Evolutionary conservation across 2,888 invertebrate genomes (phyloP), one percentile per base, ranked within the genome.

Genomic region (Leptothorax acervorum): DNA sequence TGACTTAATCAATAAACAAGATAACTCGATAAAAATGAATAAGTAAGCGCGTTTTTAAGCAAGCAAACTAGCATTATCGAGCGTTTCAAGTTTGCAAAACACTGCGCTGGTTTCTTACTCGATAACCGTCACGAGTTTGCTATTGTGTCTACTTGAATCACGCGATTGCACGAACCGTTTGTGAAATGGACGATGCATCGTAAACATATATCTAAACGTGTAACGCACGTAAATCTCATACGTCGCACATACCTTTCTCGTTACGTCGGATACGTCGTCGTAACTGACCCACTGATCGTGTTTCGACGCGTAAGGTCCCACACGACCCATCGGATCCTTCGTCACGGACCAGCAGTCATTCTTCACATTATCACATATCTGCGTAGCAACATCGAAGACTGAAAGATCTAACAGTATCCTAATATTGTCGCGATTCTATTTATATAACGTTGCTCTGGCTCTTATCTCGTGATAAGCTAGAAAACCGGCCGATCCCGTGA

Each of bases 261-360:
- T 97, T 95, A 97, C 98, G 62, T 97, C 97, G n/a, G 96, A 93
- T 1, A 93, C 95, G 92, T 99, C 98, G 93, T 99, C 99, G 92
- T 96, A 99, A 1, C 98, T 97, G 42, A 98, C 98, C 98, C 99
- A 99, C 93, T 99, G 98, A 92, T 97, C 97, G 68, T 97, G 98
- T 92, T 97, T 97, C 92, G 97, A 97, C 0, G 98, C 98, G 91
- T 97, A 98, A 0, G 98, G 98, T 9, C 98, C 98, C 96, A 98
- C 97, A 55, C 97, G 95, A 28, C 96, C 96, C 75, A 96, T 94
- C 1, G 97, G 96, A 93, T 98, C 98, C 92, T 97, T 96, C 0
- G 98, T 97, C 0, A 98, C 97, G 3, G 96, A 96, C 97, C 98
- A 98, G 4, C 97, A 97, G 84, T 96, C 96, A 87, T 97, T 96